Base-by-base conservation (phyloP, 1,140 invertebrate genomes). In the Neodiprion pinetum region DNA sequence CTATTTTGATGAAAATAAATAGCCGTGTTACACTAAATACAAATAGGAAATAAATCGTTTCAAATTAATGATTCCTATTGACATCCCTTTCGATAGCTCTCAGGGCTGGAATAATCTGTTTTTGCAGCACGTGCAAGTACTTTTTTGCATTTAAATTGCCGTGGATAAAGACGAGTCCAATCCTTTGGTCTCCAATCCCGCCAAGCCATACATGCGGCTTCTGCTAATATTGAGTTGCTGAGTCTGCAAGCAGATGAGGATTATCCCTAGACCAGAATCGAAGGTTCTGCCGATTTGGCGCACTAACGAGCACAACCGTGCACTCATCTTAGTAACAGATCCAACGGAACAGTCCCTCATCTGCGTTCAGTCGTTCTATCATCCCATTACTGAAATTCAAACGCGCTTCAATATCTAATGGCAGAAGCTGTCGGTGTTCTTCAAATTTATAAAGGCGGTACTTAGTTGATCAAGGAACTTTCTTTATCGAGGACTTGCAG, bases 151-250 rank as follows among this genome's bases (percentile, higher is more conserved):
- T 82, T 74, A 86, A 74, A 48, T 73, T 77, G 14, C 75, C 73
- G 9, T 83, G 80, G 40, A 86, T 75, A 76, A 87, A 76, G 75
- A 80, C 77, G 28, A 85, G 84, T 14, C 83, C 83, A 79, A 86
- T 79, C n/a, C 87, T 74, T 72, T 76, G 23, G 48, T 80, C 79
- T 9, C 66, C 80, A 7, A 88, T 73, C 47, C 88, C 86, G 10
- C 84, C 83, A 53, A 78, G 10, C 81, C 80, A 83, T 40, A 83
- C 79, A 72, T 78, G 80, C 28, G 77, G 47, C 53, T 77, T 78
- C 23, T 71, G 67, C 17, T 76, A 73, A 69, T 77, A 72, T 72
- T 83, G 81, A 7, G 69, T 67, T 9, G 74, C 11, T 12, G 21
- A 14, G 50, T 74, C 75, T 53, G 28, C 9, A 11, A 72, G 65